These are phyloP conservation scores for Gymnarchus niloticus DNA, from an alignment of 2,113 vertebrate genomes.

Conservation along the genomic window DNA sequence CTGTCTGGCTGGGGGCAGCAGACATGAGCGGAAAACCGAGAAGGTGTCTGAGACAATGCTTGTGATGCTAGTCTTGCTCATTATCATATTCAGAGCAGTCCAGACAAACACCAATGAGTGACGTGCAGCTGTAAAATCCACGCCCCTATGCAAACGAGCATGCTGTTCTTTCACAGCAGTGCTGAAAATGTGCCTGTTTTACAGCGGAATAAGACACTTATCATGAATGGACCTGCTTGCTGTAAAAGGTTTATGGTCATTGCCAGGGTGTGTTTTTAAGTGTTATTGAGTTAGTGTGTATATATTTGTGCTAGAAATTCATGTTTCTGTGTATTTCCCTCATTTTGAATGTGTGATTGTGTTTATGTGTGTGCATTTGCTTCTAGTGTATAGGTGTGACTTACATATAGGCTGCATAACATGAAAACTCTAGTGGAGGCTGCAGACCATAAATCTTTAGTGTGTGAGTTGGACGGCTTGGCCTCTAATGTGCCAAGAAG, in stretches of 20 bases:
- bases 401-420: background rate
- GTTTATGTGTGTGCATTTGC: background rate
- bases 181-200: background rate
- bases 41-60: background rate
- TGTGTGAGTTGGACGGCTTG: background rate
- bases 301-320: too few species aligned
- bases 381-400: background rate
- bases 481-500: too few species aligned
- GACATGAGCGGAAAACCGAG: background rate
- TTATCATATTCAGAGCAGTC: constrained; percentile 54
- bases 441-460: background rate
- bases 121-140: constrained; percentile 26
- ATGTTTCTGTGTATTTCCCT: background rate
- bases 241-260: background rate
- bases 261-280: background rate
- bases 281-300: background rate
- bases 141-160: constrained; percentile 14
- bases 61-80: constrained; percentile 30
- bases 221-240: background rate
- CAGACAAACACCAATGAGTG: constrained; percentile 42
- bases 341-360: background rate
- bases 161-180: too few species aligned
- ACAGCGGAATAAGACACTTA: background rate
- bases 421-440: background rate
- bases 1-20: constrained; percentile 18